These are phyloP conservation scores for Polypterus senegalus DNA, from an alignment of 2,113 vertebrate species.

Conservation along the genomic window DNA sequence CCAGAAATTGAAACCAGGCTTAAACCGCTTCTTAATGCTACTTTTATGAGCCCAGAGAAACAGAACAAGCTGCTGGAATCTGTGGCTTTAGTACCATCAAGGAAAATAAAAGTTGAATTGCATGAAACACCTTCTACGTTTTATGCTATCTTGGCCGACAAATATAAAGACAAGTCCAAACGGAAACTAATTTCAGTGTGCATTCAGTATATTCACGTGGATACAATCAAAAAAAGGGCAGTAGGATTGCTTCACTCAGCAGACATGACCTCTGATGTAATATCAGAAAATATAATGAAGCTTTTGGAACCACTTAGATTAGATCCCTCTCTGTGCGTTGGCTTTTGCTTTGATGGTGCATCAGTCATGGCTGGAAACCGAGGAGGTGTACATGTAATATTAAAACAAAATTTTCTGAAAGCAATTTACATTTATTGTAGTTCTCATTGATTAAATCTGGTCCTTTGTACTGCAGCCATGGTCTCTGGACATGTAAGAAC, in stretches of 20 bases:
- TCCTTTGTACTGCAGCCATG: not conserved
- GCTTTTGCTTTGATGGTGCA: conserved; percentile 4
- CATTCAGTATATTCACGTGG: conserved; percentile 8
- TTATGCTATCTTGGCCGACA: too few species aligned
- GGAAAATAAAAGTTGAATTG: conserved; percentile 16
- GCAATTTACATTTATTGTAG: not conserved
- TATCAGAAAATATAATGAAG: conserved; percentile 9
- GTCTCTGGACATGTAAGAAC: not conserved
- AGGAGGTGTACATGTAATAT: conserved; percentile 1
- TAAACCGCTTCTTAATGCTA: conserved; percentile 7
- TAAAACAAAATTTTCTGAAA: not conserved
- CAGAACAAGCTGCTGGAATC: conserved; percentile 17
- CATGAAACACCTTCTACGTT: not conserved
- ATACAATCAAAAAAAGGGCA: conserved; percentile 10
- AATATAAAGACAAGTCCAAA: conserved; percentile 2
- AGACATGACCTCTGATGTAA: conserved; percentile 14
- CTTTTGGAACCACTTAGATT: conserved; percentile 12
- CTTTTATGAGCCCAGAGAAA: conserved; percentile 1
- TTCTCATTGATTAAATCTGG: too few species aligned
- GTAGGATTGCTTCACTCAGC: conserved; percentile 9
- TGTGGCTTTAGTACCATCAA: conserved; percentile 11
- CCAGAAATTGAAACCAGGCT: conserved; percentile 13
- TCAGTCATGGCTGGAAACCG: not conserved
- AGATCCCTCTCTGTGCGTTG: conserved; percentile 10
- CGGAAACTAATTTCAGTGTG: conserved; percentile 7